phyloP scores from a whole-genome alignment of 2,113 vertebrate genomes.

The Dromaius novaehollandiae region DNA sequence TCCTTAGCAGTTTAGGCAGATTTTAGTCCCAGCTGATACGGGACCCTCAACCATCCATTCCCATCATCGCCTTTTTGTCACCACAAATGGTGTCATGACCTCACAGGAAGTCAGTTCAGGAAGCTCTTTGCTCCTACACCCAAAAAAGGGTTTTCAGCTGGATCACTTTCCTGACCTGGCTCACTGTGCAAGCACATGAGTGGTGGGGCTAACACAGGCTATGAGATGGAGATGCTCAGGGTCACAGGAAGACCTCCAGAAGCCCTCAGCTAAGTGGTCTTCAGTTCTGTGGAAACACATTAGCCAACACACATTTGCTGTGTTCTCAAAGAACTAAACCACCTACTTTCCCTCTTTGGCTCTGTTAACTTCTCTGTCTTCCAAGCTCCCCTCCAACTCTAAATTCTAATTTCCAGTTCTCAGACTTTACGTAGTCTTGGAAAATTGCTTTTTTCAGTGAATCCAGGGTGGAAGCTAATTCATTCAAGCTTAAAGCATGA shows the following conservation, averaged over 20 bases:
- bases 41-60: background rate
- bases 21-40: background rate
- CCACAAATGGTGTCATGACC: background rate
- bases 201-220: background rate
- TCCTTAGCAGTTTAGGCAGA: background rate
- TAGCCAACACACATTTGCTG: background rate
- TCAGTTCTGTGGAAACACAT: background rate
- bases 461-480: background rate
- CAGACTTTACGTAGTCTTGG: background rate
- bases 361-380: background rate
- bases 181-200: background rate
- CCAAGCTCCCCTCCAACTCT: background rate
- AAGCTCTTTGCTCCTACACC: background rate
- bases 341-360: accelerated
- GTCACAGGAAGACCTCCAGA: accelerated
- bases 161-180: accelerated
- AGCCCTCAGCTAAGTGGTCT: background rate
- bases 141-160: background rate
- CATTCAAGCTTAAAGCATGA: background rate
- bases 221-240: background rate
- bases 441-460: background rate
- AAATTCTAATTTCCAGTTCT: background rate
- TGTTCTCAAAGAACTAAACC: background rate
- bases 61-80: background rate
- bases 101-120: background rate